Percentiles rank a stretch among this genome's conserved stretches.
phyloP scores from a whole-genome alignment of 2,797 vertebrate genomes.

The Micropoecilia bifurca region DNA sequence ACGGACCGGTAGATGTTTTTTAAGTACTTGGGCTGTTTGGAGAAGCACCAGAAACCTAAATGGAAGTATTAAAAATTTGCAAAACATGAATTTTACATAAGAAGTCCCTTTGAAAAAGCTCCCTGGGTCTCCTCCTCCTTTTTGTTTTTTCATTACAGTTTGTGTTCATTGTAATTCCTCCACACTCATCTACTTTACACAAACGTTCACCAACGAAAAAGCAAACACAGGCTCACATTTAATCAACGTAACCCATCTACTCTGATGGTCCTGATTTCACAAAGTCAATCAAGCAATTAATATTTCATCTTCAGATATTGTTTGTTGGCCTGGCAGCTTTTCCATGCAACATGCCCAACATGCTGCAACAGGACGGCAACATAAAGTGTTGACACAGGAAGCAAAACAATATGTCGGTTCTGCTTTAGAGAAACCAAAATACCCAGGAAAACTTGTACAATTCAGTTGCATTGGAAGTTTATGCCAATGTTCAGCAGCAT shows the following conservation, averaged over 20 bases:
- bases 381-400: neutral
- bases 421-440: neutral
- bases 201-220: neutral
- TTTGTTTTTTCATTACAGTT: neutral
- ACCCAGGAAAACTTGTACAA: slow-evolving; percentile 34
- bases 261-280: neutral
- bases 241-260: neutral
- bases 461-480: slow-evolving; percentile 39
- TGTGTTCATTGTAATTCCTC: neutral
- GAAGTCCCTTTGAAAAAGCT: slow-evolving; percentile 13
- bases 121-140: slow-evolving; percentile 8
- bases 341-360: neutral
- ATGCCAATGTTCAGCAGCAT: slow-evolving; percentile 54
- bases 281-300: neutral
- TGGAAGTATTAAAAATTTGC: too few relatives aligned
- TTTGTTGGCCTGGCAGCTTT: neutral
- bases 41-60: too few relatives aligned
- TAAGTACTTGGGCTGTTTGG: too few relatives aligned
- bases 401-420: neutral
- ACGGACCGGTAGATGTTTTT: too few relatives aligned
- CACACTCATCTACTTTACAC: neutral
- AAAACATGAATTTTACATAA: too few relatives aligned
- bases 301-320: neutral
- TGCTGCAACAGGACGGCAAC: neutral
- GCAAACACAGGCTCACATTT: neutral